phyloP scores from a whole-genome alignment of 2,113 vertebrate species.

The Amblyopsis rosae region DNA sequence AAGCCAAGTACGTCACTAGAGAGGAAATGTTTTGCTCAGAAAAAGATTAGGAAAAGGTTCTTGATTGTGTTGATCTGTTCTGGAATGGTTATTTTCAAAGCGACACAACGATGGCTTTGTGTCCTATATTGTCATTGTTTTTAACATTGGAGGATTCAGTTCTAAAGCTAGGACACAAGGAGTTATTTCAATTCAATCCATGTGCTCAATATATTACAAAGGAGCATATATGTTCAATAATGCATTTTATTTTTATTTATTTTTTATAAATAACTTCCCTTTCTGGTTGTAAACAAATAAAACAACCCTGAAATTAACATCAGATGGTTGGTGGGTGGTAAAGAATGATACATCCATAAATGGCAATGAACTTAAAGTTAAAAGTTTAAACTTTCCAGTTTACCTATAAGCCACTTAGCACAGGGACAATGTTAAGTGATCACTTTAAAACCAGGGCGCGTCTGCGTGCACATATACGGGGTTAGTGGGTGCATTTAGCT shows the following conservation, averaged over 20 bases:
- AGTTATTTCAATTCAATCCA: not conserved
- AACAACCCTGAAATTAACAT: not conserved
- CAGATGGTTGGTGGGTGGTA: not conserved
- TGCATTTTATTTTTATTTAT: no score
- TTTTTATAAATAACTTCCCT: no score
- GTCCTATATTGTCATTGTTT: not conserved
- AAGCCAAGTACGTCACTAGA: slow-evolving; percentile 44
- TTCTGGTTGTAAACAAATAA: not conserved
- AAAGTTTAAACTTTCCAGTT: no score
- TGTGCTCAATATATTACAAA: not conserved
- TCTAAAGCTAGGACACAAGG: not conserved
- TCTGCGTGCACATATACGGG: no score
- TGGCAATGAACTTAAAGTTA: not conserved
- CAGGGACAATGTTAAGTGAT: no score
- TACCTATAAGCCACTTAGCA: no score
- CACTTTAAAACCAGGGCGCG: no score
- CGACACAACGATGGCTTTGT: not conserved
- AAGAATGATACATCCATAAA: not conserved
- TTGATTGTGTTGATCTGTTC: slow-evolving; percentile 27
- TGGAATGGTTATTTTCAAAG: slow-evolving; percentile 14
- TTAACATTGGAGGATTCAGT: not conserved
- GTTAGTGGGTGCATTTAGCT: no score
- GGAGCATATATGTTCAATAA: not conserved
- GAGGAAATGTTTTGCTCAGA: slow-evolving; percentile 1
- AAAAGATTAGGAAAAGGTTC: slow-evolving; percentile 38